Percentiles rank a stretch among this genome's conserved stretches.
Evolutionary conservation across 2,888 invertebrate species (phyloP).

Genomic region (Rotaria socialis): DNA sequence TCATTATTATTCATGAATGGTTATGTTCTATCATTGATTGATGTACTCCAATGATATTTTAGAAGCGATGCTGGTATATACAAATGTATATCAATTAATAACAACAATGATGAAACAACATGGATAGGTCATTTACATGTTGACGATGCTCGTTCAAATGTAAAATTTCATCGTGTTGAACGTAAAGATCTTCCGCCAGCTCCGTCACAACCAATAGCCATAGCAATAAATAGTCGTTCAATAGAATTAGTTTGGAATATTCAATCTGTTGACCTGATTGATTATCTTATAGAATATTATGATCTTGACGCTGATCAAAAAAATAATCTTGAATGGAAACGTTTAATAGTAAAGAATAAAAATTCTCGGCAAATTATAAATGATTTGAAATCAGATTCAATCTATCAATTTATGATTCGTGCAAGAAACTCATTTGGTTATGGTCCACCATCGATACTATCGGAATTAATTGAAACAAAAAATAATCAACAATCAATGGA

Average conservation of each 20-base stretch:
- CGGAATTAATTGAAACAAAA: constrained; percentile 70
- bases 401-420: constrained; percentile 76
- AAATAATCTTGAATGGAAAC: not conserved
- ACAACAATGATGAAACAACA: not conserved
- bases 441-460: constrained; percentile 74
- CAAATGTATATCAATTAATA: constrained; percentile 26
- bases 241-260: constrained; percentile 12
- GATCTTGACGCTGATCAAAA: not conserved
- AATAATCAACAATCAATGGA: constrained; percentile 69
- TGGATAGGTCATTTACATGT: constrained; percentile 2
- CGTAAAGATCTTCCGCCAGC: constrained; percentile 73
- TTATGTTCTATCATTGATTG: not conserved
- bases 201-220: constrained; percentile 66
- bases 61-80: constrained; percentile 41
- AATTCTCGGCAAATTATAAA: not conserved
- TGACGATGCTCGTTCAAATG: constrained; percentile 62
- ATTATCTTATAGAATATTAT: constrained; percentile 20
- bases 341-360: not conserved
- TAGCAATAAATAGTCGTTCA: not conserved
- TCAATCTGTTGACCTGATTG: not conserved
- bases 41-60: not conserved
- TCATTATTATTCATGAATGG: not conserved
- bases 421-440: constrained; percentile 80
- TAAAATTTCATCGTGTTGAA: constrained; percentile 68
- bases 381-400: constrained; percentile 70